Conservation (phyloP, 2,113 vertebrate species). For the Hepsetus odoe region DNA sequence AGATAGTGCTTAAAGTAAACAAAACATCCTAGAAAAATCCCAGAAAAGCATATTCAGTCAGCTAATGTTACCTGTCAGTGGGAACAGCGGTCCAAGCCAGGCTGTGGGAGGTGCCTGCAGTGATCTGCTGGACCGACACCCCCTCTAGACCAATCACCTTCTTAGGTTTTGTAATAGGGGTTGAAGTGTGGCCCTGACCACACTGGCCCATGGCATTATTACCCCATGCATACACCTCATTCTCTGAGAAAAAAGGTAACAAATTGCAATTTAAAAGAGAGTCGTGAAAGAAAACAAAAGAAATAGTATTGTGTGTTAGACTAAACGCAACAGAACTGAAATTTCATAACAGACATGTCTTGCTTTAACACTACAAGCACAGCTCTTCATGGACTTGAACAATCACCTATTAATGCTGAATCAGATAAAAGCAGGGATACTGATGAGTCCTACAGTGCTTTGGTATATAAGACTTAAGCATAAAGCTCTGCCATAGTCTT, state of each 20-base stretch:
- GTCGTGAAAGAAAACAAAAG: neutral
- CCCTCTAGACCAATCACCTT: conserved; percentile 96
- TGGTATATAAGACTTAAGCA: neutral
- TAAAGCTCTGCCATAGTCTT: neutral
- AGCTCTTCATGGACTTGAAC: too few species aligned
- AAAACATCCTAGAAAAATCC: too few species aligned
- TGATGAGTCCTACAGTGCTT: neutral
- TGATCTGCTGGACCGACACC: conserved; percentile 95
- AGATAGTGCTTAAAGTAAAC: too few species aligned
- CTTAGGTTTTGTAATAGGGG: conserved; percentile 97
- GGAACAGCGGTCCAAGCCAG: conserved; percentile 97
- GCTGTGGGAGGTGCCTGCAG: conserved; percentile 95
- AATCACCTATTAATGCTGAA: too few species aligned
- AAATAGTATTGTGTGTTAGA: too few species aligned
- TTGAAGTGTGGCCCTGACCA: conserved; percentile 97
- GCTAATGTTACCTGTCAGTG: conserved; percentile 84
- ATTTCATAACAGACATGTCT: too few species aligned
- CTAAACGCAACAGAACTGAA: too few species aligned
- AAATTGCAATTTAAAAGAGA: neutral
- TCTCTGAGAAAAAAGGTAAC: conserved; percentile 77
- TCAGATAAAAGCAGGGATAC: too few species aligned
- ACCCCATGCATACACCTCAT: conserved; percentile 98
- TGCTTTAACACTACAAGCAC: too few species aligned
- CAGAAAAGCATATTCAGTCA: too few species aligned
- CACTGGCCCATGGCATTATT: conserved; percentile 99